Percentiles rank a stretch among this genome's conserved stretches.
Conservation (phyloP, 1,140 invertebrate species). For the Aphis gossypii region DNA sequence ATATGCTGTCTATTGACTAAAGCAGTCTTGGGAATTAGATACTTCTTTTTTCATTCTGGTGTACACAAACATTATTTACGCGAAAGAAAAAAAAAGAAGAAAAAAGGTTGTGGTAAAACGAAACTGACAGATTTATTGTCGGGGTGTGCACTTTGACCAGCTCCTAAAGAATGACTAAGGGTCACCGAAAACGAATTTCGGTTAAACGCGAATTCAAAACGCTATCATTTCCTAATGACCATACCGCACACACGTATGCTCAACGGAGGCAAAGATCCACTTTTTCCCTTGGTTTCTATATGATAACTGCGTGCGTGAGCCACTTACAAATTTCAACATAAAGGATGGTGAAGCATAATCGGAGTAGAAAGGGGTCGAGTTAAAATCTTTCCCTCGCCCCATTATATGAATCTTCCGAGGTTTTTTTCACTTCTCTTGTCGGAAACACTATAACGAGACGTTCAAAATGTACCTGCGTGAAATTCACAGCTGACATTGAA, state of each 20-base stretch:
- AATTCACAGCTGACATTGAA: not conserved
- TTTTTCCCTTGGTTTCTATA: not conserved
- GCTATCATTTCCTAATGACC: slow-evolving; percentile 53
- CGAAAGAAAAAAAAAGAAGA: not conserved
- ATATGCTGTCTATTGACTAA: not conserved
- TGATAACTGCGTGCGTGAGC: slow-evolving; percentile 55
- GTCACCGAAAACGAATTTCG: slow-evolving; percentile 44
- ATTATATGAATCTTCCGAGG: not conserved
- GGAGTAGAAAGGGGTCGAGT: slow-evolving; percentile 16
- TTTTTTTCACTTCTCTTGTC: slow-evolving; percentile 26
- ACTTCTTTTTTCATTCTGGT: not conserved
- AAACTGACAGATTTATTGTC: slow-evolving; percentile 39
- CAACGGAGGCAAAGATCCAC: not conserved
- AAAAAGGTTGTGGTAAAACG: not conserved
- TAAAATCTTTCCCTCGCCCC: not conserved
- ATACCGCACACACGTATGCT: slow-evolving; percentile 17
- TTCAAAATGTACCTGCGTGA: not conserved
- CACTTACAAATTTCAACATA: slow-evolving; percentile 54
- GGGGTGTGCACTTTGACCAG: slow-evolving; percentile 36
- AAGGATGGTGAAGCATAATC: slow-evolving; percentile 34
- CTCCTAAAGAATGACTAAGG: slow-evolving; percentile 32
- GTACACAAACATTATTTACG: slow-evolving; percentile 22
- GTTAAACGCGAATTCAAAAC: slow-evolving; percentile 53
- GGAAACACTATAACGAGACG: slow-evolving; percentile 13
- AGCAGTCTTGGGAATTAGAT: not conserved